These are phyloP conservation scores for Phymatocera aterrima DNA, from an alignment of 2,888 invertebrate species.

Conservation along the genomic window DNA sequence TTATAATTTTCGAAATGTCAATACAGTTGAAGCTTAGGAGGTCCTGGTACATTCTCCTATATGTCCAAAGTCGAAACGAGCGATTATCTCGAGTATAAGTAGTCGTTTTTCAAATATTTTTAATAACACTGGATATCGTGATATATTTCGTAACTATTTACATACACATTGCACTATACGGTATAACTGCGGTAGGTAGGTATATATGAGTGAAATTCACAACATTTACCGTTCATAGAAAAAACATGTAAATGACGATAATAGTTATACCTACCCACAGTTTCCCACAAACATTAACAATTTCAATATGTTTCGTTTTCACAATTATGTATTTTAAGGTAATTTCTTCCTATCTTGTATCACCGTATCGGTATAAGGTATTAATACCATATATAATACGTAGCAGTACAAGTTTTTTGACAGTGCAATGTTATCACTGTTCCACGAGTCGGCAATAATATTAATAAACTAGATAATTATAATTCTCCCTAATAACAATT, in stretches of 20 bases:
- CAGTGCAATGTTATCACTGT: conserved; percentile 21
- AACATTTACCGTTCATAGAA: conserved; percentile 44
- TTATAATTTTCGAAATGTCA: conserved; percentile 30
- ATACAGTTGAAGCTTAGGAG: conserved; percentile 26
- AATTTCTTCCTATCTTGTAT: background rate
- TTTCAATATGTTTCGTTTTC: conserved; percentile 31
- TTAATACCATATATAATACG: no score
- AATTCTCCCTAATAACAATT: conserved; percentile 45
- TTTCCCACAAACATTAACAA: conserved; percentile 8
- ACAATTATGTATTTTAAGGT: background rate
- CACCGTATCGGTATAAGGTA: conserved; percentile 7
- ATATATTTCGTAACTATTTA: conserved; percentile 52
- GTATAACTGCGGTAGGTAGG: no score
- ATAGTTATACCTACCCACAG: conserved; percentile 12
- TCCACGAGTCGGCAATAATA: conserved; percentile 23
- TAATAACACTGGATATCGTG: conserved; percentile 50
- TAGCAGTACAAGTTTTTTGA: conserved; percentile 20
- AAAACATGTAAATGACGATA: conserved; percentile 32
- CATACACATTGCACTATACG: conserved; percentile 44
- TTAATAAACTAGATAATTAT: conserved; percentile 42
- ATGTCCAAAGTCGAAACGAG: background rate
- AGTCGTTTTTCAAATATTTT: conserved; percentile 44
- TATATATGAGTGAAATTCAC: conserved; percentile 46
- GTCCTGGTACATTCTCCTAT: background rate
- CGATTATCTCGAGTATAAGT: conserved; percentile 29